These are phyloP conservation scores for Lethocerus indicus DNA, from an alignment of 1,140 invertebrate species.

Conservation along the genomic window DNA sequence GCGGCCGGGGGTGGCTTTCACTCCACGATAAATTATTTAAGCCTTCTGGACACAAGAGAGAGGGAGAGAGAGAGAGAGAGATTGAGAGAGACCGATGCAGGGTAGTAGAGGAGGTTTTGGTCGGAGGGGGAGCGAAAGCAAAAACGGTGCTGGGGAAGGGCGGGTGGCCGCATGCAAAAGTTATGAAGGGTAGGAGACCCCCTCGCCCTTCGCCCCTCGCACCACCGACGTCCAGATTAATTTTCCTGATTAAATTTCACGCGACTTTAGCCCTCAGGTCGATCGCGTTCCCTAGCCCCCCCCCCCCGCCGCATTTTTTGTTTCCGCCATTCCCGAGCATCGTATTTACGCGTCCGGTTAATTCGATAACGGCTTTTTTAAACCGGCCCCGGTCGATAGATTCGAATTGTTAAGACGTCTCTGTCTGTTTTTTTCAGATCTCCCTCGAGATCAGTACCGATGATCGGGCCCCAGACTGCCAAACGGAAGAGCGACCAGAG, in stretches of 20 bases:
- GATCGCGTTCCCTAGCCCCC: neutral
- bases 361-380: neutral
- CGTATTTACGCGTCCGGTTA: neutral
- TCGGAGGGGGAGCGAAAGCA: neutral
- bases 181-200: neutral
- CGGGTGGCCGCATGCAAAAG: neutral
- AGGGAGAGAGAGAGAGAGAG: neutral
- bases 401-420: neutral
- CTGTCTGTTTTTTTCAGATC: conserved; percentile 8
- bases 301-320: neutral
- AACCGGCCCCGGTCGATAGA: neutral
- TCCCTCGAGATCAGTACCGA: neutral
- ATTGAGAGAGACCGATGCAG: neutral
- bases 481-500: conserved; percentile 3
- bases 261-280: neutral
- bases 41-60: neutral
- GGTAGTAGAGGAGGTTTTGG: neutral
- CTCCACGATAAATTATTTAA: neutral
- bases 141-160: neutral
- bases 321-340: neutral
- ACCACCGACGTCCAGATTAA: conserved; percentile 1
- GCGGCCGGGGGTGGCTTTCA: neutral
- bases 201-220: too few relatives aligned
- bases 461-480: neutral
- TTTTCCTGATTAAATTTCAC: conserved; percentile 4